phyloP scores from a whole-genome alignment of 2,888 invertebrate genomes.

The Dolichomitus sp. region DNA sequence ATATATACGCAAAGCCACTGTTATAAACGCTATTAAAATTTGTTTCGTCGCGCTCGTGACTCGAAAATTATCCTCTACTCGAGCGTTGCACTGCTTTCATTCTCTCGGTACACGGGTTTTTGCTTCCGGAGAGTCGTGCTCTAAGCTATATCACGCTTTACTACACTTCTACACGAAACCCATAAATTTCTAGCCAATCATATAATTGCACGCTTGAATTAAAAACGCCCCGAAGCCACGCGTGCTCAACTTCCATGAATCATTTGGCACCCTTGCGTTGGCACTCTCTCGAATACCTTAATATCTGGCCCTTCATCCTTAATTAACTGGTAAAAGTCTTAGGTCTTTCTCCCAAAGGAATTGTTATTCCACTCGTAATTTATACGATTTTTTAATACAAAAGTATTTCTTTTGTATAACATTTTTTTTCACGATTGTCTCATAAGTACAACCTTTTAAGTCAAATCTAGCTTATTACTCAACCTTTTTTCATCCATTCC shows the following conservation, averaged over 20 bases:
- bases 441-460: neutral
- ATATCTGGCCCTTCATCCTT: constrained; percentile 31
- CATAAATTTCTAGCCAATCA: constrained; percentile 72
- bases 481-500: neutral
- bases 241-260: constrained; percentile 57
- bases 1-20: constrained; percentile 30
- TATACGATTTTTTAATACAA: constrained; percentile 1
- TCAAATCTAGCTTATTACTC: neutral
- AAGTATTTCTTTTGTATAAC: neutral
- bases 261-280: constrained; percentile 37
- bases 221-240: constrained; percentile 69
- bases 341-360: constrained; percentile 4
- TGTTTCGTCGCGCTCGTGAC: constrained; percentile 70
- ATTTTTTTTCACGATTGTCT: neutral
- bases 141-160: constrained; percentile 46
- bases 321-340: constrained; percentile 62
- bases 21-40: constrained; percentile 63
- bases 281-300: constrained; percentile 11
- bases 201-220: constrained; percentile 71
- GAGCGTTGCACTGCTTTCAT: constrained; percentile 4
- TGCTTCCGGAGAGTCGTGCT: constrained; percentile 51
- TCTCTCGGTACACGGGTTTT: constrained; percentile 52
- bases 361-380: constrained; percentile 33
- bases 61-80: constrained; percentile 67
- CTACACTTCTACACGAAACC: constrained; percentile 67